These are phyloP conservation scores for Pampus argenteus DNA, from an alignment of 2,797 vertebrate genomes.

Conservation along the genomic window DNA sequence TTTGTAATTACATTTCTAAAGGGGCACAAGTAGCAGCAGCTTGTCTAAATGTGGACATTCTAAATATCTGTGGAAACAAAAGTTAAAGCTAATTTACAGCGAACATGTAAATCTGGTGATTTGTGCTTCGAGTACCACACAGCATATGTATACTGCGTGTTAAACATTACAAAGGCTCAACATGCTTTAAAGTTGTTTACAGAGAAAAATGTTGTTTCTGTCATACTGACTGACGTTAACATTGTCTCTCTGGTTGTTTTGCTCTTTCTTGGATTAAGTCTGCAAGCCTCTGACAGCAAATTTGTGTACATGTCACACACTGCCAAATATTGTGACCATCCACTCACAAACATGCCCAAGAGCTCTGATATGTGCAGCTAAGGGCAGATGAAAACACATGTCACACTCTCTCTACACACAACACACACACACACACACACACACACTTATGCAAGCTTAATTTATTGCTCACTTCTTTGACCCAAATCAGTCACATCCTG, in stretches of 20 bases:
- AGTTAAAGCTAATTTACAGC: background rate
- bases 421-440: slow-evolving; percentile 28
- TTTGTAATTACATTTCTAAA: background rate
- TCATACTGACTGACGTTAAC: slow-evolving; percentile 42
- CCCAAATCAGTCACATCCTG: slow-evolving; percentile 81
- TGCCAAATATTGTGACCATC: slow-evolving; percentile 61
- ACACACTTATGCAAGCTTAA: slow-evolving; percentile 67
- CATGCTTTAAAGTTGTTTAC: slow-evolving; percentile 35
- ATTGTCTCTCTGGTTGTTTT: slow-evolving; percentile 35
- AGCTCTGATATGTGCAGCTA: slow-evolving; percentile 57
- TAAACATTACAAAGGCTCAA: slow-evolving; percentile 14
- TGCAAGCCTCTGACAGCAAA: slow-evolving; percentile 54
- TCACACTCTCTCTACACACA: slow-evolving; percentile 13
- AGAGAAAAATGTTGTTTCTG: slow-evolving; percentile 30
- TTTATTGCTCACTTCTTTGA: slow-evolving; percentile 80
- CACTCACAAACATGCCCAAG: slow-evolving; percentile 51
- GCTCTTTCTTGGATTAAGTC: slow-evolving; percentile 46
- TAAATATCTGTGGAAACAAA: background rate
- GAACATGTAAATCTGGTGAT: background rate
- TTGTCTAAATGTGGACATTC: background rate
- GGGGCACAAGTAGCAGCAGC: background rate
- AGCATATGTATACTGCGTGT: slow-evolving; percentile 9
- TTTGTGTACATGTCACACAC: slow-evolving; percentile 62
- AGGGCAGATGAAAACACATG: slow-evolving; percentile 57
- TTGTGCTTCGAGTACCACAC: slow-evolving; percentile 1